Evolutionary conservation across 1,140 invertebrate species (phyloP).

Genomic region (Conopomorpha cramerella): DNA sequence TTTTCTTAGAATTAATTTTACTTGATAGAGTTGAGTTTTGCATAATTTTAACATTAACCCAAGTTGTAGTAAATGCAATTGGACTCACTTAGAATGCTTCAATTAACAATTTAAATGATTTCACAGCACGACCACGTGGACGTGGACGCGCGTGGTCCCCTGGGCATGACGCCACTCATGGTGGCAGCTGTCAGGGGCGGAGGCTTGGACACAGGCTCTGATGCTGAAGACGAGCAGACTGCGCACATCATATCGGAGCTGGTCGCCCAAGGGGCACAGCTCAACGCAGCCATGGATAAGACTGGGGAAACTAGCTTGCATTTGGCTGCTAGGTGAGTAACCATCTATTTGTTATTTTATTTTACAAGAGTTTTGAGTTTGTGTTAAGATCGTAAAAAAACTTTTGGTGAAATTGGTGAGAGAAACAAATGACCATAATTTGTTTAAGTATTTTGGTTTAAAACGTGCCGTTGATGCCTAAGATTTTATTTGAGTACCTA

Average conservation of each 20-base stretch:
- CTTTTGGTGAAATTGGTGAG: too few species aligned
- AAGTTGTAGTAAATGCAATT: too few species aligned
- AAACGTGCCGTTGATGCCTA: too few species aligned
- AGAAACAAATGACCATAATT: too few species aligned
- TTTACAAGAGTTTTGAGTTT: too few species aligned
- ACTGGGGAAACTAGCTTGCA: conserved; percentile 94
- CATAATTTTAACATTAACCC: too few species aligned
- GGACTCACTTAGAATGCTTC: too few species aligned
- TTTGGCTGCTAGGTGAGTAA: conserved; percentile 76
- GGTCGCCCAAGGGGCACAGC: conserved; percentile 88
- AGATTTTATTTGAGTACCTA: not conserved
- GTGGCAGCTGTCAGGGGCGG: conserved; percentile 86
- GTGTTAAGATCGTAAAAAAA: too few species aligned
- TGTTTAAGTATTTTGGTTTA: too few species aligned
- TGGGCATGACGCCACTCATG: conserved; percentile 94
- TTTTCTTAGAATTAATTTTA: too few species aligned
- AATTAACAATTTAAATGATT: too few species aligned
- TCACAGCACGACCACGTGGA: conserved; percentile 67
- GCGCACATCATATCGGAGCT: conserved; percentile 91
- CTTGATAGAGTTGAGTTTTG: too few species aligned
- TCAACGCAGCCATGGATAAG: conserved; percentile 92
- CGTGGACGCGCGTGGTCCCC: conserved; percentile 83
- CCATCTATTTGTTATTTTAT: not conserved
- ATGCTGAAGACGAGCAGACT: conserved; percentile 86
- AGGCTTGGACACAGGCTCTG: conserved; percentile 79